Conservation (phyloP, 1,140 invertebrate species). For the Drosophila kurseongensis region DNA sequence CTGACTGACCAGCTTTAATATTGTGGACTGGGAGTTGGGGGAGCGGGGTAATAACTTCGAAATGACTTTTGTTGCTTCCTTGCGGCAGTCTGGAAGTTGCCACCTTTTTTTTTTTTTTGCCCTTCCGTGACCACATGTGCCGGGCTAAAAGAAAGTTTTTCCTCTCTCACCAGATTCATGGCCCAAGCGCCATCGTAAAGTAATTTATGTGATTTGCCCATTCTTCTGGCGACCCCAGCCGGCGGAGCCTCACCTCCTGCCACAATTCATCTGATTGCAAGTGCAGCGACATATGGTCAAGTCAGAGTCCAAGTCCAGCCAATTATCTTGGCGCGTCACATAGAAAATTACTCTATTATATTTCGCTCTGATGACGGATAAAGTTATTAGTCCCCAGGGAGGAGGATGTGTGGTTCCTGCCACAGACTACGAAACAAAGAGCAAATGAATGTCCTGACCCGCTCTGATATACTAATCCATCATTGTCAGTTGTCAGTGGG, state of each 20-base stretch:
- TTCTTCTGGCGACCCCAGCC: conserved; percentile 31
- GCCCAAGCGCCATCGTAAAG: conserved; percentile 72
- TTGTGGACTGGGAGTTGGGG: background rate
- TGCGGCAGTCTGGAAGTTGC: conserved; percentile 55
- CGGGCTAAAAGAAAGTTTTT: conserved; percentile 40
- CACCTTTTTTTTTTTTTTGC: conserved; percentile 15
- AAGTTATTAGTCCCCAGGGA: conserved; percentile 71
- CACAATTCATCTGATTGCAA: conserved; percentile 64
- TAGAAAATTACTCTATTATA: conserved; percentile 78
- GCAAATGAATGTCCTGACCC: conserved; percentile 61
- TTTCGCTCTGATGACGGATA: conserved; percentile 61
- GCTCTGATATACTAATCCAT: conserved; percentile 64
- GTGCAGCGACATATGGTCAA: conserved; percentile 73
- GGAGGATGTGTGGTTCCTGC: conserved; percentile 3
- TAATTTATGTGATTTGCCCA: conserved; percentile 78
- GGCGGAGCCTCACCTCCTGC: conserved; percentile 8
- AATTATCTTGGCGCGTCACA: conserved; percentile 67
- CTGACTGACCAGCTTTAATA: conserved; percentile 32
- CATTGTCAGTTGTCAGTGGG: conserved; percentile 59
- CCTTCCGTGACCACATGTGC: conserved; percentile 73
- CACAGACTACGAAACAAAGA: conserved; percentile 30
- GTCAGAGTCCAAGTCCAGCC: conserved; percentile 35
- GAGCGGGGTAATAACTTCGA: conserved; percentile 69
- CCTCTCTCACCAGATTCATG: conserved; percentile 63
- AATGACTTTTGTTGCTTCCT: conserved; percentile 80